Conservation (phyloP, 2,113 vertebrate genomes). For the Chloroceryle aenea region DNA sequence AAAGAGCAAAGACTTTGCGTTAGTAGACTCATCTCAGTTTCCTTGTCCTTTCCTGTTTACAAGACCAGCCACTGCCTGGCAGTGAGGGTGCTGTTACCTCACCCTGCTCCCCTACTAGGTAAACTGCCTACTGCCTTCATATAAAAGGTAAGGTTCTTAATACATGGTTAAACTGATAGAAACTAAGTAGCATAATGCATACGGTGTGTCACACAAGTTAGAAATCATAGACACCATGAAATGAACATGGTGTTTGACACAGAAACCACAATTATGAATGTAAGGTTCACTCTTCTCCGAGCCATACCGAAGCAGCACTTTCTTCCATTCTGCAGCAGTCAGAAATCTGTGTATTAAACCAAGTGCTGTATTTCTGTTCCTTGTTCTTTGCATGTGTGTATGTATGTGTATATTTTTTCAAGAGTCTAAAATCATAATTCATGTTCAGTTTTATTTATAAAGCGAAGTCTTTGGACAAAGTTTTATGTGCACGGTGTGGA, state of each 20-base stretch:
- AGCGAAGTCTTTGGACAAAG: neutral
- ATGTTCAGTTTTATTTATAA: constrained; percentile 32
- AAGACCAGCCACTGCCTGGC: neutral
- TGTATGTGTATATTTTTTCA: neutral
- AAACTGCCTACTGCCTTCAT: neutral
- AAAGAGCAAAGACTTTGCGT: neutral
- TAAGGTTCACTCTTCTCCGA: neutral
- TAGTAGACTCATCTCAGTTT: constrained; percentile 1
- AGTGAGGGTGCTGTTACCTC: neutral
- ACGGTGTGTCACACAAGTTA: constrained; percentile 7
- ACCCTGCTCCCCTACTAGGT: neutral
- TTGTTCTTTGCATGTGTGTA: neutral
- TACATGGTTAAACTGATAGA: neutral
- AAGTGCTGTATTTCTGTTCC: neutral
- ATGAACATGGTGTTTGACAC: neutral
- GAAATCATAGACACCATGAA: neutral
- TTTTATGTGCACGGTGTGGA: neutral
- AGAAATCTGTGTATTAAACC: neutral
- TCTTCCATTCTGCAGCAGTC: neutral
- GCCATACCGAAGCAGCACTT: neutral
- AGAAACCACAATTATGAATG: neutral
- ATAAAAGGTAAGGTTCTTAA: constrained; percentile 49
- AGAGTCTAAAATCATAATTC: neutral
- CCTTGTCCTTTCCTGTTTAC: constrained; percentile 3
- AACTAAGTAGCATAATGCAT: neutral